Base-by-base conservation (phyloP, 2,797 vertebrate genomes). In the Onychomys leucogaster region DNA sequence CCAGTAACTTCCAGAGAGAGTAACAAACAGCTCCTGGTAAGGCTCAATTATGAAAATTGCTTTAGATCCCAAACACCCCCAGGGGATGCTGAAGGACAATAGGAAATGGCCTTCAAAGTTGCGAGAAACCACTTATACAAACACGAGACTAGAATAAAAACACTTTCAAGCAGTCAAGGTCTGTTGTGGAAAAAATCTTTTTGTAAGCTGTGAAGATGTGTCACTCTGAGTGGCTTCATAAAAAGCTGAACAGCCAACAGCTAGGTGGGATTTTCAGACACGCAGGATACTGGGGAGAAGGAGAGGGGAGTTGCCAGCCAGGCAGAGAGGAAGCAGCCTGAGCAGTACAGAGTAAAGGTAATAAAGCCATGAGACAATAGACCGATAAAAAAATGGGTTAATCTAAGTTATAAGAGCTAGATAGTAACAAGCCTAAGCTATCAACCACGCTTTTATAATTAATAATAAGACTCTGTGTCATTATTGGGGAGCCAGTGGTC, bases 81-180 rank as follows among this genome's bases (percentile, higher is more conserved):
- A 63, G 32, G 17, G n/a, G 21, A 55, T 71, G 41, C 78, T 61
- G 71, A 91, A 90, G 37, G 34, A 67, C 34, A 86, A 59, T 57
- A 86, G 27, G 32, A 27, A 91, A 84, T 76, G 43, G n/a, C 34
- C 46, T 86, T 83, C 82, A 76, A 85, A 89, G 85, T 67, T 41
- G 6, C n/a, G 17, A 87, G 76, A 57, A 80, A n/a, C n/a, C 13
- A 89, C 12, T 82, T 75, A 80, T 3, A 46, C 29, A 89, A 90
- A 43, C 59, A 46, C 63, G n/a, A 90, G 0, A 21, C 19, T 41
- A 86, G 21, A 84, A 73, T 87, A 75, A 93, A 80, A 94, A 82
- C 84, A 91, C 81, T 89, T 89, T 86, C 52, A 91, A 93, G 67
- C 25, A 52, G 37, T 13, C 34, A 93, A 95, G 10, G 6, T 69